phyloP scores from a whole-genome alignment of 1,140 invertebrate genomes.

The Trachymyrmex septentrionalis region DNA sequence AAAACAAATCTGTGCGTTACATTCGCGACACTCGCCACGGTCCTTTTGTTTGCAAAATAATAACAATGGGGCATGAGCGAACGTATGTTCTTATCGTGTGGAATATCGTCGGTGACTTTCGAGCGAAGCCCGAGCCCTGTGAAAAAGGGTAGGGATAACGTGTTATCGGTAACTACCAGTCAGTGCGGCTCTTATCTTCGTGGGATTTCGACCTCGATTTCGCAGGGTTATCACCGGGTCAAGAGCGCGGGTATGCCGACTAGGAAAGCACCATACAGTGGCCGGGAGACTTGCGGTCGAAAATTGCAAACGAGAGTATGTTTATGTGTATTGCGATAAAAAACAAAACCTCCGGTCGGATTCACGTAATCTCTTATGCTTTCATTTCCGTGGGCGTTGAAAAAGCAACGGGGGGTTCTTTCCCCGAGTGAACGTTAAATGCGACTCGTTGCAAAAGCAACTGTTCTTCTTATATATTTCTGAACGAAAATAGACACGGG shows the following conservation, averaged over 20 bases:
- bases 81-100: constrained; percentile 48
- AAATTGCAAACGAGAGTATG: constrained; percentile 55
- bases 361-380: constrained; percentile 34
- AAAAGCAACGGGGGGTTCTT: not conserved
- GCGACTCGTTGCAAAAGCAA: not conserved
- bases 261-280: not conserved
- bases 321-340: constrained; percentile 58
- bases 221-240: constrained; percentile 61
- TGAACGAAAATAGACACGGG: not conserved
- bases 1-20: constrained; percentile 20
- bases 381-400: not conserved
- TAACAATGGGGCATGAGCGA: constrained; percentile 15
- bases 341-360: not conserved
- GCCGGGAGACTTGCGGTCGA: constrained; percentile 19
- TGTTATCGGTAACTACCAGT: constrained; percentile 53
- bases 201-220: constrained; percentile 64
- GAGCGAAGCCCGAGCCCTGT: constrained; percentile 10
- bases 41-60: constrained; percentile 48
- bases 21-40: constrained; percentile 4
- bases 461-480: not conserved
- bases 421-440: not conserved
- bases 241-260: constrained; percentile 32
- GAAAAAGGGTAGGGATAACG: constrained; percentile 50
- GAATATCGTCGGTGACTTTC: constrained; percentile 54
- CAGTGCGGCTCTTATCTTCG: constrained; percentile 54